Base-by-base conservation (phyloP, 23 tunicate species). In the Oikopleura dioica region DNA sequence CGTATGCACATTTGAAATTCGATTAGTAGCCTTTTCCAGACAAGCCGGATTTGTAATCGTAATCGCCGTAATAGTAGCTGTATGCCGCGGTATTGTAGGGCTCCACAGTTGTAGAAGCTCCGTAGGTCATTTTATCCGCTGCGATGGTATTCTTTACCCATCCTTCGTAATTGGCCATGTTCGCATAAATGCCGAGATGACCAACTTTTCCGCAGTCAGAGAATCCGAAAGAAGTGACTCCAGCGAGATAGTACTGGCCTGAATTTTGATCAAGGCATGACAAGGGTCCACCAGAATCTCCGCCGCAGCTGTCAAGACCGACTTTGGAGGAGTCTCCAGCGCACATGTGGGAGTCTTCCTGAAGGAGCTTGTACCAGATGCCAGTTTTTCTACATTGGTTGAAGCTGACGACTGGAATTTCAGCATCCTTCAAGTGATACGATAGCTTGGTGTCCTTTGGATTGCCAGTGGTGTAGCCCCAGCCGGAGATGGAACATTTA, bases 211-310 rank as follows among this genome's bases (percentile, higher is more conserved):
- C 96, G 76, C 96, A 89, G 38, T 68, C 80, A 9, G 38, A 78
- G 38, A 89, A 82, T 33, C 96, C 96, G 79, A 89, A 89, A 35
- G 89, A 84, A 0, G 96, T 89, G 35, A 84, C 82, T 24, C 87
- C 96, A 36, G 86, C 83, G 0, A 89, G 12, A 35, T 78, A 78
- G 78, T 36, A 78, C 0, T 21, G 36, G 21, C 51, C 32, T 0
- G 81, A 35, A 24, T 76, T 21, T 23, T 37, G 75, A 32, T 76
- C 38, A 36, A 75, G 81, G 37, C 81, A 78, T 0, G 75, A n/a
- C 30, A 78, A 28, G n/a, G 81, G 76, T n/a, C 81, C 75, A 0
- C 81, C 81, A n/a, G 38, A 33, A 30, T 68, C 81, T 30, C 76
- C 81, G 33, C 72, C 72, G 81, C 95, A 88, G 32, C 80, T 78